Conservation (phyloP, 2,888 invertebrate species). For the Linnaemya tessellans region DNA sequence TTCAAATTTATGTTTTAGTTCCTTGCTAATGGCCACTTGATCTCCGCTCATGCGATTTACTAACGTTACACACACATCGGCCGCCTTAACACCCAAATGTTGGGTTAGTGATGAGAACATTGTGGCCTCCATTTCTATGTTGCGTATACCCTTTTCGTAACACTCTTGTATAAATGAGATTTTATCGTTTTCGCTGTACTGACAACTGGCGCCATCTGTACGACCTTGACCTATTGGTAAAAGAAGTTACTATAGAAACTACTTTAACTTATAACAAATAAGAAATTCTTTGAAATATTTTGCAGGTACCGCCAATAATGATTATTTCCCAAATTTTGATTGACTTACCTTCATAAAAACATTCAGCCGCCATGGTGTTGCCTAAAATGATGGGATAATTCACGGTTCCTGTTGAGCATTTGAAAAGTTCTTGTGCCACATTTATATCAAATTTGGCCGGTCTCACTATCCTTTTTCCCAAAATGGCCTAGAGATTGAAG, state of each 20-base stretch:
- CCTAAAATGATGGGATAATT: constrained; percentile 83
- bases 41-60: constrained; percentile 89
- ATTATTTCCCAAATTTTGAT: too few relatives aligned
- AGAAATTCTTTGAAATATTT: neutral
- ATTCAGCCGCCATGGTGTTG: constrained; percentile 90
- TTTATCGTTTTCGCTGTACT: constrained; percentile 87
- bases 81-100: constrained; percentile 87
- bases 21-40: constrained; percentile 86
- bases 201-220: constrained; percentile 90
- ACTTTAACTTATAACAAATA: too few relatives aligned
- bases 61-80: constrained; percentile 89
- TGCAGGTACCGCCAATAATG: too few relatives aligned
- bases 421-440: constrained; percentile 84
- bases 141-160: constrained; percentile 85
- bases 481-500: constrained; percentile 86
- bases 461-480: constrained; percentile 91
- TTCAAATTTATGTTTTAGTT: constrained; percentile 86
- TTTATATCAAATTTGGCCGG: constrained; percentile 91
- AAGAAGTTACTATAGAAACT: too few relatives aligned
- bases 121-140: constrained; percentile 92
- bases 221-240: constrained; percentile 88
- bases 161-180: constrained; percentile 85
- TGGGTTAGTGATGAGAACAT: constrained; percentile 88
- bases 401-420: constrained; percentile 80
- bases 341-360: constrained; percentile 89